These are phyloP conservation scores for Meghimatium bilineatum DNA, from an alignment of 2,888 invertebrate species.

Conservation along the genomic window DNA sequence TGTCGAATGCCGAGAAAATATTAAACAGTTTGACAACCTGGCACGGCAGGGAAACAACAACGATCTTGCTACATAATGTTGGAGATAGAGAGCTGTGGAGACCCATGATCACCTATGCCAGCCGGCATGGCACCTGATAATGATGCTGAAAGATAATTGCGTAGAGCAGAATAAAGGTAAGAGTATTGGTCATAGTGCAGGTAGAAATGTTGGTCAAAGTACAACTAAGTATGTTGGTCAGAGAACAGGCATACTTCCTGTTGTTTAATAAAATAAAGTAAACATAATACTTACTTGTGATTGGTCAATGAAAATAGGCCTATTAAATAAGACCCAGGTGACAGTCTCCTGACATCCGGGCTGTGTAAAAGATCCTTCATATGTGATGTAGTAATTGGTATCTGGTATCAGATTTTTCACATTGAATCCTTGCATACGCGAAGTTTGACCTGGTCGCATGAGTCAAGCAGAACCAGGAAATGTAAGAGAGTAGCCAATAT, in stretches of 20 bases:
- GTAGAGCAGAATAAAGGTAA: not conserved
- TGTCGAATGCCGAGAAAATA: too few relatives aligned
- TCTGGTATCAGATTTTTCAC: constrained; percentile 81
- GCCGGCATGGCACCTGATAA: too few relatives aligned
- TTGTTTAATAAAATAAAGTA: not conserved
- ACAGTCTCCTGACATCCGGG: constrained; percentile 99
- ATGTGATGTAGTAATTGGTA: constrained; percentile 95
- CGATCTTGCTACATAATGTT: too few relatives aligned
- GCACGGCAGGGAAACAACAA: too few relatives aligned
- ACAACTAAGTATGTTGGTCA: too few relatives aligned
- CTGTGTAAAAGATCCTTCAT: constrained; percentile 97
- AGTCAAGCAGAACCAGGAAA: not conserved
- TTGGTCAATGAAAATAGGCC: constrained; percentile 91
- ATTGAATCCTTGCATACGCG: constrained; percentile 53
- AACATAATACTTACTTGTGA: constrained; percentile 24
- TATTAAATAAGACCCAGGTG: constrained; percentile 98
- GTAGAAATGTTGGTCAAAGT: not conserved
- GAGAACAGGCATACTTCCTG: not conserved
- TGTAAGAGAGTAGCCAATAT: not conserved
- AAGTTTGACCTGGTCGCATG: constrained; percentile 53
- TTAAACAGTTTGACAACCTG: too few relatives aligned
- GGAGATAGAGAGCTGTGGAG: too few relatives aligned
- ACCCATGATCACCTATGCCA: too few relatives aligned
- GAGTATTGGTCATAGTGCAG: not conserved
- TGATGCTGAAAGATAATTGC: too few relatives aligned